phyloP scores from a whole-genome alignment of 2,113 vertebrate species.

The Nothocercus julius region DNA sequence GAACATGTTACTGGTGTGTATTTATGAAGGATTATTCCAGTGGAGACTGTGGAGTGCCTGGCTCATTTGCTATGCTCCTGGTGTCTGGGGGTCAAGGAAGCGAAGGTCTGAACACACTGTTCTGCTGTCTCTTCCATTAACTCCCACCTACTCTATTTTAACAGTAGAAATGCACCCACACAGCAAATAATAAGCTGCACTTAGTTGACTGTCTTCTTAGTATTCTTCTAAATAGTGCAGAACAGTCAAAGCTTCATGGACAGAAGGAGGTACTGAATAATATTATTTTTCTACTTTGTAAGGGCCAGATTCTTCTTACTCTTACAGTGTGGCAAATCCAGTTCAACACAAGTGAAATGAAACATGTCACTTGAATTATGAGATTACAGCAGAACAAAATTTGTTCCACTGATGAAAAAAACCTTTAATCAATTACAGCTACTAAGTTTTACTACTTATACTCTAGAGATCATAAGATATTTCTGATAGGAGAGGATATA shows the following conservation, averaged over 20 bases:
- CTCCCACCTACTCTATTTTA: not conserved
- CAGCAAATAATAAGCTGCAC: not conserved
- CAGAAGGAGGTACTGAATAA: not conserved
- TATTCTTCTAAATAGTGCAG: not conserved
- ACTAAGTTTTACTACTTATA: not conserved
- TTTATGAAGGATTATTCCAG: not conserved
- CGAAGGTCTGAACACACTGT: not conserved
- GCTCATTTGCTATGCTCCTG: not conserved
- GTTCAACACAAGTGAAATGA: not conserved
- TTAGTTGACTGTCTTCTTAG: not conserved
- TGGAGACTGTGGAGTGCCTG: rapidly evolving
- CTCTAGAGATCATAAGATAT: not conserved
- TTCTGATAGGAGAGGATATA: not conserved
- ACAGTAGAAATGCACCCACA: not conserved
- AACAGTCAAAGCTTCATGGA: not conserved
- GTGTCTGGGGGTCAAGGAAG: not conserved
- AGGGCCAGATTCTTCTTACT: not conserved
- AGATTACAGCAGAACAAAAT: not conserved
- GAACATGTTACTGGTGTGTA: not conserved
- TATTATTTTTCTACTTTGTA: not conserved
- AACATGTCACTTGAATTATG: not conserved
- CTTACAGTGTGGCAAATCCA: not conserved
- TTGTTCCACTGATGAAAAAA: not conserved
- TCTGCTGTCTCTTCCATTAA: not conserved
- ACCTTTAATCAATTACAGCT: not conserved